Conservation (phyloP, 92 coral and sea anemone species). For the Galaxea fascicularis region DNA sequence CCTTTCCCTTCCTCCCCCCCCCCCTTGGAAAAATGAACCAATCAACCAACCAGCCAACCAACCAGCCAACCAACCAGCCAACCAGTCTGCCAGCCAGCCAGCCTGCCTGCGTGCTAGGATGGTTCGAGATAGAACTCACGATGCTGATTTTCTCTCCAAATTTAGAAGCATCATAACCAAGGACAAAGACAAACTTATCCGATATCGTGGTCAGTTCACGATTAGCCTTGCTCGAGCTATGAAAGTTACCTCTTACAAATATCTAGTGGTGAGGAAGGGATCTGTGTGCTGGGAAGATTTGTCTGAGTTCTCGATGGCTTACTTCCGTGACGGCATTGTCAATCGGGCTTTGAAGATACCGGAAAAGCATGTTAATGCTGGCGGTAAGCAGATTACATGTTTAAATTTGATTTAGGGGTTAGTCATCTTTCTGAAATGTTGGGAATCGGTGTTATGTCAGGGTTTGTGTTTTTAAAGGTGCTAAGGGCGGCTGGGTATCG, state of each 20-base stretch:
- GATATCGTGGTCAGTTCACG: conserved; percentile 51
- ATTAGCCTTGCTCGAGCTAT: conserved; percentile 38
- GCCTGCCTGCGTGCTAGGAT: too few species aligned
- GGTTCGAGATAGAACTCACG: too few species aligned
- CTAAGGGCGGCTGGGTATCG: too few species aligned
- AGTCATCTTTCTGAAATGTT: too few species aligned
- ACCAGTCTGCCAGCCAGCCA: too few species aligned
- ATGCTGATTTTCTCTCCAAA: background rate
- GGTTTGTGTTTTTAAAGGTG: too few species aligned
- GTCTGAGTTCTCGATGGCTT: conserved; percentile 31
- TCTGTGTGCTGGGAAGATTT: conserved; percentile 46
- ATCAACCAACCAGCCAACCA: too few species aligned
- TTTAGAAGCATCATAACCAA: background rate
- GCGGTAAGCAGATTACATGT: conserved; percentile 42
- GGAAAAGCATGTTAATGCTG: background rate
- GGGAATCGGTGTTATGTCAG: too few species aligned
- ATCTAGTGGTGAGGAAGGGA: conserved; percentile 47
- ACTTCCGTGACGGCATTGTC: background rate
- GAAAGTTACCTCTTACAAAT: conserved; percentile 57
- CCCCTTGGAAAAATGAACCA: too few species aligned
- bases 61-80: too few species aligned
- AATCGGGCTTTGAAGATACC: conserved; percentile 50
- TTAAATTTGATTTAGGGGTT: too few species aligned
- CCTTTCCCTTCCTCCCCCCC: too few species aligned
- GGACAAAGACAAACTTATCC: conserved; percentile 18